These are phyloP conservation scores for Centropus unirufus DNA, from an alignment of 2,113 vertebrate species.

Conservation along the genomic window DNA sequence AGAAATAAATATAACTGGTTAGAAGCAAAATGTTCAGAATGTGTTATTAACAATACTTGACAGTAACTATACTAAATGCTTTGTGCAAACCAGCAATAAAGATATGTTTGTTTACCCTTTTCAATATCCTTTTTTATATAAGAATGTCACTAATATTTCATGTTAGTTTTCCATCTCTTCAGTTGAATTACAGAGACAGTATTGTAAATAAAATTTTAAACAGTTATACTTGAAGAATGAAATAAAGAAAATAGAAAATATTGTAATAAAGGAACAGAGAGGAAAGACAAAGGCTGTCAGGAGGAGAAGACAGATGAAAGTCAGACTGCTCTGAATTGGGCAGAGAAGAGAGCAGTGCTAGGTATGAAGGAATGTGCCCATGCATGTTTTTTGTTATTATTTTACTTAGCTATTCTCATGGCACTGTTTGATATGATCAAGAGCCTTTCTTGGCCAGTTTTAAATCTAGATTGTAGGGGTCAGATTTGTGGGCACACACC, in stretches of 20 bases:
- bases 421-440: not conserved
- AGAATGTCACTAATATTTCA: not conserved
- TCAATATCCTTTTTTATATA: not conserved
- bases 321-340: not conserved
- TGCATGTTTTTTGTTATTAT: not conserved
- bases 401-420: not conserved
- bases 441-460: not conserved
- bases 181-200: not conserved
- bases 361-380: fast-evolving
- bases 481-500: not conserved
- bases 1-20: not conserved
- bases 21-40: not conserved
- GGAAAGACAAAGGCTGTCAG: not conserved
- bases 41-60: not conserved
- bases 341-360: not conserved
- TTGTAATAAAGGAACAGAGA: not conserved
- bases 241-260: not conserved
- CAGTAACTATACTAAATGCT: not conserved
- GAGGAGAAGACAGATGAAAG: not conserved
- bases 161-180: not conserved
- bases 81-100: not conserved
- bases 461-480: not conserved
- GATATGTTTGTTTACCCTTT: not conserved
- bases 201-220: not conserved
- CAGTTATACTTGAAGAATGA: not conserved